Conservation (phyloP, 2,113 vertebrate genomes). For the Scomber scombrus region DNA sequence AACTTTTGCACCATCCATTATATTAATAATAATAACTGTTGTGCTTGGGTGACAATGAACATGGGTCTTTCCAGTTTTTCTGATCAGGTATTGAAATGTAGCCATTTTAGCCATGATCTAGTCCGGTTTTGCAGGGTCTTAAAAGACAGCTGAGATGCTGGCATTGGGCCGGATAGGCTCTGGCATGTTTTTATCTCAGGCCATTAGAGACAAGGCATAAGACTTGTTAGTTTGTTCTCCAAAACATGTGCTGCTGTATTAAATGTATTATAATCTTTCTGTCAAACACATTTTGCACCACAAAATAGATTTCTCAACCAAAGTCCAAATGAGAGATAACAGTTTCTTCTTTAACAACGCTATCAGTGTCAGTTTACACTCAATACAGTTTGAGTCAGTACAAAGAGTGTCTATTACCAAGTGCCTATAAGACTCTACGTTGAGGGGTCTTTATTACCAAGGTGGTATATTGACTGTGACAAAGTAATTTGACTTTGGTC, state of each 20-base stretch:
- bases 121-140: background rate
- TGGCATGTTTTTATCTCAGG: slow-evolving; percentile 28
- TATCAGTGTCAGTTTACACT: background rate
- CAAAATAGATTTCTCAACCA: background rate
- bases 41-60: background rate
- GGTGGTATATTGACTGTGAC: slow-evolving; percentile 65
- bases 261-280: slow-evolving; percentile 5
- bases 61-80: background rate
- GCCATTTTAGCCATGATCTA: background rate
- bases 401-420: slow-evolving; percentile 41
- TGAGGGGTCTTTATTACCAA: slow-evolving; percentile 55
- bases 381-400: slow-evolving; percentile 22
- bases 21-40: background rate
- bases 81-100: background rate
- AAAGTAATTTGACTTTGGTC: slow-evolving; percentile 58
- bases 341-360: background rate
- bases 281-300: slow-evolving; percentile 6
- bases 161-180: background rate
- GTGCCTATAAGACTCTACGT: slow-evolving; percentile 32
- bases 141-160: slow-evolving; percentile 2
- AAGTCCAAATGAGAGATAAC: slow-evolving; percentile 5
- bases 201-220: slow-evolving; percentile 9
- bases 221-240: slow-evolving; percentile 22
- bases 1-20: background rate
- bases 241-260: background rate